Evolutionary conservation across 2,113 vertebrate genomes (phyloP), one percentile per base, ranked within the genome.

Genomic region (Castor canadensis): DNA sequence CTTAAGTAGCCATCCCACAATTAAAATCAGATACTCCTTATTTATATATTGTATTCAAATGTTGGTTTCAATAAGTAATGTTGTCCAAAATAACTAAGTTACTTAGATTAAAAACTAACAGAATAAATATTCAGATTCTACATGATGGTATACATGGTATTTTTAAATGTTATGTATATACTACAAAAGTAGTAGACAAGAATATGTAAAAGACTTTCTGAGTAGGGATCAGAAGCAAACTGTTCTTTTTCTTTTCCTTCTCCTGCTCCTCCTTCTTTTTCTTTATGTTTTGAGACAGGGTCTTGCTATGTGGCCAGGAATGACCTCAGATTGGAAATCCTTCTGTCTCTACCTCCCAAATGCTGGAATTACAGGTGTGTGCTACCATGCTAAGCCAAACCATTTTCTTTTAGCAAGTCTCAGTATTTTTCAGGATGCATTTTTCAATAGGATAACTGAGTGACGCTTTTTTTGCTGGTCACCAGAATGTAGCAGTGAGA

Each of bases 1-100:
- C 96, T 91, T 52, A 97, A 86, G 89, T 72, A 47, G 66, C 9
- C 72, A 73, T 92, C 73, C 45, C 71, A 76, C 76, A 96, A 47
- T 89, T 54, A 43, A 67, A 69, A 86, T 58, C 87, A 72, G 3
- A 38, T 91, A 35, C 11, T 87, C 30, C 10, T 82, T 89, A 28
- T 22, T 93, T 75, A 91, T 26, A n/a, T 75, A 58, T 82, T 81
- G 73, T 43, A 45, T 75, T 89, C 10, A 82, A 17, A 73, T 32
- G 64, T 88, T 82, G 28, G 75, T 88, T 87, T 83, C 52, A 82
- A 77, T 32, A 84, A 54, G 62, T 49, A 12, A 47, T 94, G 28
- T 24, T 75, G 11, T 67, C 40, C 20, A 66, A 87, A 86, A 91
- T 30, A 66, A 19, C 30, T 11, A 45, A 81, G 15, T 43, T 30